Evolutionary conservation across 2,113 vertebrate genomes (phyloP), one percentile per base, ranked within the genome.

Genomic region (Hippocampus abdominalis): DNA sequence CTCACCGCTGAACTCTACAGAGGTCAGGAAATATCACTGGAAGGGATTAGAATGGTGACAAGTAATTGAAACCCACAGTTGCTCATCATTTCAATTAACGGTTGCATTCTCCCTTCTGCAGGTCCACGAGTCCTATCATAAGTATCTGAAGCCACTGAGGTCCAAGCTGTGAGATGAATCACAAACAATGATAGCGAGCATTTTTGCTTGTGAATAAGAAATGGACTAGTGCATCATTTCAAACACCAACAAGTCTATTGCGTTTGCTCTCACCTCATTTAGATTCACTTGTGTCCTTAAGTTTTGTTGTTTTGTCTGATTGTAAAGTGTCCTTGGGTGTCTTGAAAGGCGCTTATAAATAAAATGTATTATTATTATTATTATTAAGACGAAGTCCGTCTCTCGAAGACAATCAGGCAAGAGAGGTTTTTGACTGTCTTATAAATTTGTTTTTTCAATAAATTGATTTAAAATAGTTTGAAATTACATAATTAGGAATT

Each of bases 91-190:
- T 51, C 12, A 62, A 2, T 39, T 57, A 61, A 69, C 27, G 21
- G 11, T 39, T 32, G 4, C 15, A 27, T 49, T 40, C 29, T 68
- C 53, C 69, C 44, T 63, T 8, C 46, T 56, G 3, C 83, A 99
- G 97, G 96, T 99, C 66, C 97, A 98, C 0, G 92, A 94, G 36
- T 98, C 97, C 23, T 98, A 92, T 82, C 73, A 95, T 87, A 98
- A 98, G 80, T 92, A 98, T 83, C 91, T 98, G 89, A 98, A 99
- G 80, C 93, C 94, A 0, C 83, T 98, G 85, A 94, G 94, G 74
- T 90, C 97, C 87, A 96, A 97, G 84, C 92, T 99, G 87, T 99
- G 91, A 98, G 81, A 59, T 36, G 67, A 69, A 66, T 36, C 0
- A 9, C 42, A 15, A n/a, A 44, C 23, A 32, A 13, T 18, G 57